These are phyloP conservation scores for Globicephala melas DNA, from an alignment of 2,113 vertebrate species.

Conservation along the genomic window DNA sequence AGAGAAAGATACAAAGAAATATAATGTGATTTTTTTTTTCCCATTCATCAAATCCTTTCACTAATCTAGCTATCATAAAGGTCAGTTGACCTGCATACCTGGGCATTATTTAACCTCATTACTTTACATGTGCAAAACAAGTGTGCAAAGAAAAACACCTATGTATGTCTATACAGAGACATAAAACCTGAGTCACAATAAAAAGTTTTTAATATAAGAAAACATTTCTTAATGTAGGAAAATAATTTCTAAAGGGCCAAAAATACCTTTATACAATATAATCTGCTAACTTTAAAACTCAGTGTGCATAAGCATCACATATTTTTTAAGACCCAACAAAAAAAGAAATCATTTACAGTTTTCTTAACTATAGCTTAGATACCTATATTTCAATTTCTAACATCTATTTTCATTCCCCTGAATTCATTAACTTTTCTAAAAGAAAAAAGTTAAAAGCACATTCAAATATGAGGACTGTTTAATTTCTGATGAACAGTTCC, in stretches of 20 bases:
- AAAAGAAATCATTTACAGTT: slow-evolving; percentile 50
- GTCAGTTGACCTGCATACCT: background rate
- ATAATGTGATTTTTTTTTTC: slow-evolving; percentile 31
- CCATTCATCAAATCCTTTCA: slow-evolving; percentile 22
- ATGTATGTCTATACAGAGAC: slow-evolving; percentile 33
- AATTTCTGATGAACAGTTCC: slow-evolving; percentile 34
- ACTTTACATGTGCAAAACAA: slow-evolving; percentile 60
- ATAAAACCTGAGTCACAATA: slow-evolving; percentile 72
- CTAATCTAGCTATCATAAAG: background rate
- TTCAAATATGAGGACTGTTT: slow-evolving; percentile 21
- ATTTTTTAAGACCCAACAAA: background rate
- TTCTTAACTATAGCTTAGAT: slow-evolving; percentile 51
- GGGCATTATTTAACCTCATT: slow-evolving; percentile 15
- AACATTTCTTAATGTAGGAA: slow-evolving; percentile 56
- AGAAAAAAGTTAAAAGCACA: slow-evolving; percentile 29
- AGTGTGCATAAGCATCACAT: slow-evolving; percentile 43
- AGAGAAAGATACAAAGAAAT: slow-evolving; percentile 12
- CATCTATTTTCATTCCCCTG: slow-evolving; percentile 62
- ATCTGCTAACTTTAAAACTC: slow-evolving; percentile 45
- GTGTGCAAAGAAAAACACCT: slow-evolving; percentile 58
- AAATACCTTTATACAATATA: slow-evolving; percentile 73
- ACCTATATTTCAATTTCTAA: slow-evolving; percentile 53
- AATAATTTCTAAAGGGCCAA: slow-evolving; percentile 60
- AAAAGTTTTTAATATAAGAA: slow-evolving; percentile 57
- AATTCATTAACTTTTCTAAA: slow-evolving; percentile 44